Evolutionary conservation across 2,888 invertebrate species (phyloP).

Genomic region (Smittia aterrima): DNA sequence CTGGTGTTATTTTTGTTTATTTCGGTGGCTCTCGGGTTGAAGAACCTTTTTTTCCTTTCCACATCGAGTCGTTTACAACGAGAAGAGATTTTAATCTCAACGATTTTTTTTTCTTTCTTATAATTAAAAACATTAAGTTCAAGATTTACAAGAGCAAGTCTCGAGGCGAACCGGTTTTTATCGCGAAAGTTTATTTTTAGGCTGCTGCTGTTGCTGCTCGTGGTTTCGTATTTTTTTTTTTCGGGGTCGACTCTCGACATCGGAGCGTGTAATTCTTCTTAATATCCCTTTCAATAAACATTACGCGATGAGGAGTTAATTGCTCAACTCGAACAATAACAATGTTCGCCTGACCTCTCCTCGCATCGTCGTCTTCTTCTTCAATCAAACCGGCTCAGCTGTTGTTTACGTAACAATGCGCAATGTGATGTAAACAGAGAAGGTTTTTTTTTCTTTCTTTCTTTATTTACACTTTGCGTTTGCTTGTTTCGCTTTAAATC

Average conservation of each 20-base stretch:
- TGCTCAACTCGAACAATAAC: not conserved
- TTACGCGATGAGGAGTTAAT: slow-evolving; percentile 1
- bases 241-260: not conserved
- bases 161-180: not conserved
- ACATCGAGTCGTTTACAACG: too few species aligned
- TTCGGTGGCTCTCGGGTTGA: not conserved
- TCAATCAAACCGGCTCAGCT: not conserved
- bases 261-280: not conserved
- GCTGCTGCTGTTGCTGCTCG: too few species aligned
- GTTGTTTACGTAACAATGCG: slow-evolving; percentile 12
- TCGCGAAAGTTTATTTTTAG: not conserved
- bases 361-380: not conserved
- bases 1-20: slow-evolving; percentile 21
- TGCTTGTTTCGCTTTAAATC: not conserved
- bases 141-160: not conserved
- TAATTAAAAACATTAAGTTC: slow-evolving; percentile 22
- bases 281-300: not conserved
- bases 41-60: not conserved
- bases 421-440: not conserved
- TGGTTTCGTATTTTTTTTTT: too few species aligned
- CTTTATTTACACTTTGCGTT: not conserved
- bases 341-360: not conserved
- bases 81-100: not conserved
- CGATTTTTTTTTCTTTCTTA: not conserved
- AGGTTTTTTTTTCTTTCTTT: not conserved